These are phyloP conservation scores for Stenurella melanura DNA, from an alignment of 2,888 invertebrate species.

Conservation along the genomic window DNA sequence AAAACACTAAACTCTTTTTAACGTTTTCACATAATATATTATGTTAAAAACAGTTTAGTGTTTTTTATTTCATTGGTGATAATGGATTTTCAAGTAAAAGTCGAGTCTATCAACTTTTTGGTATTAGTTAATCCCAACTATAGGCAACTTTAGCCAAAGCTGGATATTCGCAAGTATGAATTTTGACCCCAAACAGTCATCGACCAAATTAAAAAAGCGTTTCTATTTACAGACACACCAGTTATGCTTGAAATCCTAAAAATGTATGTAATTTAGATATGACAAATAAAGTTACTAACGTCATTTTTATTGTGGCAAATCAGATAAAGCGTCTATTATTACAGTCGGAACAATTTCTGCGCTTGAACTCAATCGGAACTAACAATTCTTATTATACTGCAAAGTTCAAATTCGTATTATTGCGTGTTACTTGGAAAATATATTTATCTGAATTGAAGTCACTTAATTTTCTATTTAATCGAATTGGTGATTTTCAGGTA, in stretches of 20 bases:
- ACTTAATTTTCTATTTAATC: background rate
- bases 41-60: too few relatives aligned
- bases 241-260: background rate
- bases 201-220: too few relatives aligned
- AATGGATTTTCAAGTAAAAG: too few relatives aligned
- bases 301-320: background rate
- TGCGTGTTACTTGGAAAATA: background rate
- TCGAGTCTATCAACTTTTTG: too few relatives aligned
- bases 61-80: too few relatives aligned
- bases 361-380: background rate
- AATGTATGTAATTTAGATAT: background rate
- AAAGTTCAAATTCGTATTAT: background rate
- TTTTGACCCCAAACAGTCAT: too few relatives aligned
- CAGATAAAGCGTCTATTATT: background rate
- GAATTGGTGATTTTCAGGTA: background rate
- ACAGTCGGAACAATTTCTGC: background rate
- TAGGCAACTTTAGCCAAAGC: too few relatives aligned
- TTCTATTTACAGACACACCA: background rate
- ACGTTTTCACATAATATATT: too few relatives aligned
- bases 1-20: too few relatives aligned
- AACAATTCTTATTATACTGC: background rate
- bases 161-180: too few relatives aligned
- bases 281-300: background rate
- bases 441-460: background rate
- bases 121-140: too few relatives aligned